Conservation (phyloP, 2,888 invertebrate species). For the Scaptomyza tumidula region DNA sequence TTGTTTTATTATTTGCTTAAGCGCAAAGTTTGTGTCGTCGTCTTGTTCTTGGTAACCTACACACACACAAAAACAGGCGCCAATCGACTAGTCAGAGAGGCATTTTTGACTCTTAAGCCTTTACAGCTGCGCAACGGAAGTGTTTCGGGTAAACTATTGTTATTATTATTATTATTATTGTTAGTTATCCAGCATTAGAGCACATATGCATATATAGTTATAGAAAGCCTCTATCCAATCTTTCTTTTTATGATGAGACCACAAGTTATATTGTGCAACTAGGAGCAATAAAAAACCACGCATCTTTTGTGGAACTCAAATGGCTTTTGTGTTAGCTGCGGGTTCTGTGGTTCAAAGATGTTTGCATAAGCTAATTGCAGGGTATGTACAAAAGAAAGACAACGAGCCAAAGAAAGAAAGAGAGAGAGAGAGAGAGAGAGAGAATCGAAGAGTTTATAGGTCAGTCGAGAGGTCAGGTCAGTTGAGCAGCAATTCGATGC, state of each 20-base stretch:
- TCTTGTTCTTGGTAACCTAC: constrained; percentile 47
- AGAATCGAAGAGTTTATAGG: neutral
- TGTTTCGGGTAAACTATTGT: neutral
- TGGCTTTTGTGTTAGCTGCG: constrained; percentile 46
- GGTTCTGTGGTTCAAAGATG: constrained; percentile 63
- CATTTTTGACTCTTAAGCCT: constrained; percentile 54
- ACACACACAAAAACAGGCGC: constrained; percentile 55
- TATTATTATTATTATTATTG: neutral
- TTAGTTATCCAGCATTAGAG: neutral
- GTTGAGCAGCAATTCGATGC: constrained; percentile 22
- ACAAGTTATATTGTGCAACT: constrained; percentile 11
- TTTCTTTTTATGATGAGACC: no score
- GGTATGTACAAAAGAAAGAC: constrained; percentile 3
- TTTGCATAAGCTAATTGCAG: constrained; percentile 53
- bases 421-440: neutral
- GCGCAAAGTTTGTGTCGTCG: constrained; percentile 54
- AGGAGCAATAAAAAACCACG: constrained; percentile 36
- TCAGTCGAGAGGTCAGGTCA: constrained; percentile 3
- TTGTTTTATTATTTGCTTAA: constrained; percentile 67
- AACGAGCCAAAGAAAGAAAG: neutral
- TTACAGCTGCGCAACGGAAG: constrained; percentile 62
- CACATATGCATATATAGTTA: no score
- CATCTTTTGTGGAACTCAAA: constrained; percentile 37
- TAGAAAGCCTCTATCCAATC: no score
- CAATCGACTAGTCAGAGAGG: constrained; percentile 36